Percentiles rank a stretch among this genome's conserved stretches.
Conservation (phyloP, 2,888 invertebrate genomes). For the Sussaba pulchella region DNA sequence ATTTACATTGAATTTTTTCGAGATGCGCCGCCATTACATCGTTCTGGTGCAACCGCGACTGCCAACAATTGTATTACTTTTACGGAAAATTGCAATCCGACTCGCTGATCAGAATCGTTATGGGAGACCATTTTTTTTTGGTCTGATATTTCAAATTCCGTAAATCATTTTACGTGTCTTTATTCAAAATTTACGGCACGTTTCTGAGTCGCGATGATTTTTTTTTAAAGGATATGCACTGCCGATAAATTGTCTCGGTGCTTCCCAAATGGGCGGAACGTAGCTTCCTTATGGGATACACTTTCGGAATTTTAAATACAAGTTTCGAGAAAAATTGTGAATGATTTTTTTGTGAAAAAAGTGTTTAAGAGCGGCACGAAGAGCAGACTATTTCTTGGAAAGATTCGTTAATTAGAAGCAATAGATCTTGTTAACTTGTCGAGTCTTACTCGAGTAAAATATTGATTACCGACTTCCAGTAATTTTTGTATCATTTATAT, state of each 20-base stretch:
- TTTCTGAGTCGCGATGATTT: too few relatives aligned
- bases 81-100: background rate
- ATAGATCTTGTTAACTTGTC: background rate
- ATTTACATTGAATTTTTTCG: constrained; percentile 20
- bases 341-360: background rate
- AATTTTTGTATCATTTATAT: too few relatives aligned
- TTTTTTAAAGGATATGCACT: background rate
- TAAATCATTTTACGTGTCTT: background rate
- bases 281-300: background rate
- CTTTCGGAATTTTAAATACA: background rate
- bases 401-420: background rate
- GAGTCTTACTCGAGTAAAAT: too few relatives aligned
- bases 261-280: background rate
- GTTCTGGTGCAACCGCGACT: background rate
- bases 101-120: background rate
- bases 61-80: background rate
- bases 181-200: background rate
- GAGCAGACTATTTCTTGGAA: background rate
- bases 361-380: background rate
- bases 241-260: background rate
- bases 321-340: background rate
- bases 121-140: background rate
- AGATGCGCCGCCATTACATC: background rate
- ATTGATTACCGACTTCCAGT: too few relatives aligned
- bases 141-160: background rate